Evolutionary conservation across 2,888 invertebrate genomes (phyloP).

Genomic region (Rhogogaster chlorosoma): DNA sequence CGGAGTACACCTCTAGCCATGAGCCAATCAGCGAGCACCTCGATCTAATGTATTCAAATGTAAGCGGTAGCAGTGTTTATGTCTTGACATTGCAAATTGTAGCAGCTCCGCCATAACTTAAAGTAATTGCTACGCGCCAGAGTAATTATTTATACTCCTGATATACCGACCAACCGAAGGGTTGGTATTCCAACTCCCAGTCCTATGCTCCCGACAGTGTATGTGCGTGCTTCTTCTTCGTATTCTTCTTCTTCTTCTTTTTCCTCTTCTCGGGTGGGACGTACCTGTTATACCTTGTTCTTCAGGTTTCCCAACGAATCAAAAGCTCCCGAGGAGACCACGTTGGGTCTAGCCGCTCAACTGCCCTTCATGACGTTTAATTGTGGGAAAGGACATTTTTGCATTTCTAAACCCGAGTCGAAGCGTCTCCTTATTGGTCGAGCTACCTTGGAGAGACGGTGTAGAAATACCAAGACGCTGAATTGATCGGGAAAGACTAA

Average conservation of each 20-base stretch:
- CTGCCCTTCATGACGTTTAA: not conserved
- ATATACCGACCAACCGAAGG: conserved; percentile 68
- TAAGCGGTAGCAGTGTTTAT: conserved; percentile 78
- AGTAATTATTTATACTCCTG: conserved; percentile 77
- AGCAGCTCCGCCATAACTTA: conserved; percentile 77
- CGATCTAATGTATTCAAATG: conserved; percentile 77
- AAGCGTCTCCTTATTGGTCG: conserved; percentile 23
- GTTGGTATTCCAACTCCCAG: conserved; percentile 56
- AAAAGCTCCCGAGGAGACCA: conserved; percentile 3
- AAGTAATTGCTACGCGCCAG: conserved; percentile 77
- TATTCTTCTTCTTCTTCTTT: not conserved
- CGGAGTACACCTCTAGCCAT: conserved; percentile 64
- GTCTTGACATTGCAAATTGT: conserved; percentile 78
- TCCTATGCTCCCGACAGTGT: not conserved
- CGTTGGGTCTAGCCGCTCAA: not conserved
- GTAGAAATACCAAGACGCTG: not conserved
- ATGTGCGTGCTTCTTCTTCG: not conserved
- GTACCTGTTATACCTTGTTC: conserved; percentile 21
- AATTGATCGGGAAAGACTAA: not conserved
- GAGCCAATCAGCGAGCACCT: conserved; percentile 73
- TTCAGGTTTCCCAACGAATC: conserved; percentile 28
- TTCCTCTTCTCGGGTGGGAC: conserved; percentile 11
- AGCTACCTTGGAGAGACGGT: not conserved
- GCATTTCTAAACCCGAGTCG: not conserved
- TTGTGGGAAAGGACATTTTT: conserved; percentile 37